Percentiles rank a stretch among this genome's conserved stretches.
phyloP scores from a whole-genome alignment of 1,140 invertebrate genomes.

The Lordiphosa collinella region DNA sequence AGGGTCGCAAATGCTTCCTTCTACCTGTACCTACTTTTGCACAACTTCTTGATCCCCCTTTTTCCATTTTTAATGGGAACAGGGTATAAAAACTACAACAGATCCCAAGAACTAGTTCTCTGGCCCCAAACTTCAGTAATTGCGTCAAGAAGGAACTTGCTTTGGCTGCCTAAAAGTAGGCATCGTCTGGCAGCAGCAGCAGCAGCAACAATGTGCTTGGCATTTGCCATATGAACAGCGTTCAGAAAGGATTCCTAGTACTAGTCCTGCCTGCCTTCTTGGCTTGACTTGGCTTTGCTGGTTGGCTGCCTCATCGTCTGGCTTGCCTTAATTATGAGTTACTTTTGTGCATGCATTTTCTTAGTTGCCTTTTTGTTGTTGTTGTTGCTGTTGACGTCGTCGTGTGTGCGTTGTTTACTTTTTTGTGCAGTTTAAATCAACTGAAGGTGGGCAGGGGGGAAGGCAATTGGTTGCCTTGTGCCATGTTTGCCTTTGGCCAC shows the following conservation, averaged over 20 bases:
- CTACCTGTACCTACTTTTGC: no score
- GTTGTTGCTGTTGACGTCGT: constrained; percentile 20
- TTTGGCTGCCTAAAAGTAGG: constrained; percentile 37
- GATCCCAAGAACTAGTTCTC: constrained; percentile 15
- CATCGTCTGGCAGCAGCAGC: constrained; percentile 21
- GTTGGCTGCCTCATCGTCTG: constrained; percentile 20
- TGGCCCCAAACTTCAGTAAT: neutral
- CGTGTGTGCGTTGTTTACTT: constrained; percentile 42
- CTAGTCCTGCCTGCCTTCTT: constrained; percentile 13
- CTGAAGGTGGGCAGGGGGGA: constrained; percentile 10
- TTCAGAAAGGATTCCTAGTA: constrained; percentile 23
- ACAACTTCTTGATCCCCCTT: no score
- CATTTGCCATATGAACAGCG: constrained; percentile 39
- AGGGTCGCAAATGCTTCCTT: no score
- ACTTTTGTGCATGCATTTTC: constrained; percentile 71
- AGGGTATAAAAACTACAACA: no score
- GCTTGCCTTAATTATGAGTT: constrained; percentile 72
- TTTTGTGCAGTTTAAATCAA: constrained; percentile 59
- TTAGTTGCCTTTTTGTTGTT: constrained; percentile 39
- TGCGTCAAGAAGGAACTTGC: neutral
- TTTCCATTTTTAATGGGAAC: no score
- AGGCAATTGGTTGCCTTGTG: constrained; percentile 54
- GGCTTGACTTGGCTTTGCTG: constrained; percentile 2
- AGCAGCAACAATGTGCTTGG: constrained; percentile 7
- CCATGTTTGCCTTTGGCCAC: constrained; percentile 56